Base-by-base conservation (phyloP, 2,888 invertebrate genomes). In the Neoscelio sp. region DNA sequence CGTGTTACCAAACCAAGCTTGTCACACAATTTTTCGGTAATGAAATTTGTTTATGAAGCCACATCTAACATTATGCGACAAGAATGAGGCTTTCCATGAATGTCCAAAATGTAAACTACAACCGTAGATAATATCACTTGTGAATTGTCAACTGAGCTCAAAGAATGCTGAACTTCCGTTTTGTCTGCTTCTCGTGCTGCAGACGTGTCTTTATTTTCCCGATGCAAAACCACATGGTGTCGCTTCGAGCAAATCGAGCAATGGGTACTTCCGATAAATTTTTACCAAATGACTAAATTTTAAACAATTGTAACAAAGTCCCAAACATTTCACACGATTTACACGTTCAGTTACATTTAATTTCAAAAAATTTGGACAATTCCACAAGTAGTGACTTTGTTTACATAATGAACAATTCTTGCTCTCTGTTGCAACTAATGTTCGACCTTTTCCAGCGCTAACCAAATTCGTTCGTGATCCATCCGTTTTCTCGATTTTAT, bases 41-140 rank as follows among this genome's bases (percentile, higher is more conserved):
- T 10, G 18, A 74, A 56, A 48, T 74, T 65, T 1, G 58, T 33
- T 13, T 74, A 50, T 1, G 60, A 67, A 7, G 50, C 67, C 0
- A 8, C 23, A 26, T 75, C 74, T 23, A 67, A 50, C 15, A 75
- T 13, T n/a, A 60, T 10, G 0, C 67, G 17, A 44, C 67, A 75
- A 15, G 33, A 0, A 15, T 56, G 56, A 1, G 12, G 10, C 2
- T 52, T 52, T 2, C 54, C 46, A 0, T 50, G 23, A 13, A 7
- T 18, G 33, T 62, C 52, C 3, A 71, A 35, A 13, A 71, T 44
- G 4, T 52, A 42, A 7, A 71, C 60, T 0, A 62, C 13, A 6
- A 62, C 71, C 2, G 71, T 73, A 6, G 73, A 54, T 10, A 73
- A 52, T 13, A 48, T 5, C 0, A 68, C 28, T 5, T 46, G 12